Evolutionary conservation across 2,113 vertebrate species (phyloP).

Genomic region (Erythrocercus mccallii): DNA sequence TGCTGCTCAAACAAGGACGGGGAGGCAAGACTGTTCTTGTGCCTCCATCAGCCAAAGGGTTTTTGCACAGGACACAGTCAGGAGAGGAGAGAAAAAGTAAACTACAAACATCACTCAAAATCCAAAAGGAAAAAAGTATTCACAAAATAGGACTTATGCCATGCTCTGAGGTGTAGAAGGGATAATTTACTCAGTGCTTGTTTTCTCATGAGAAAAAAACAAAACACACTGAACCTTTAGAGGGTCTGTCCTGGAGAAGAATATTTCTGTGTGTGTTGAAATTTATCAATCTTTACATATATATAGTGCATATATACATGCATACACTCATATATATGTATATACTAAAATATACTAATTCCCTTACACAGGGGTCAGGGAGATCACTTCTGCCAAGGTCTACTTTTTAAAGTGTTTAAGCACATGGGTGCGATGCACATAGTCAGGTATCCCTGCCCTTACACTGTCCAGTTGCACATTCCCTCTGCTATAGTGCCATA

Average conservation of each 20-base stretch:
- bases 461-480: not conserved
- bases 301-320: not conserved
- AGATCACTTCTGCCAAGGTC: not conserved
- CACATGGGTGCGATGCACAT: not conserved
- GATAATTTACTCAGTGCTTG: not conserved
- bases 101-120: not conserved
- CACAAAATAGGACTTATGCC: not conserved
- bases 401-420: not conserved
- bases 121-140: not conserved
- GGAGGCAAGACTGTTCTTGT: not conserved
- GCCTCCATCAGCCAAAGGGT: not conserved
- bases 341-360: not conserved
- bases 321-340: rapidly evolving
- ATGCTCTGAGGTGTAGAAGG: not conserved
- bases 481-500: not conserved
- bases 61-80: not conserved
- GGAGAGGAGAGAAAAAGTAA: not conserved
- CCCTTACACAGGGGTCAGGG: not conserved
- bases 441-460: not conserved
- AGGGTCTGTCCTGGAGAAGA: not conserved
- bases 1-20: not conserved
- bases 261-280: not conserved
- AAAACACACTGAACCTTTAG: not conserved
- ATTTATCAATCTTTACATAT: not conserved
- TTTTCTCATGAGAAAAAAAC: not conserved